These are phyloP conservation scores for Xiphophorus birchmanni DNA, from an alignment of 2,797 vertebrate genomes.

Conservation along the genomic window DNA sequence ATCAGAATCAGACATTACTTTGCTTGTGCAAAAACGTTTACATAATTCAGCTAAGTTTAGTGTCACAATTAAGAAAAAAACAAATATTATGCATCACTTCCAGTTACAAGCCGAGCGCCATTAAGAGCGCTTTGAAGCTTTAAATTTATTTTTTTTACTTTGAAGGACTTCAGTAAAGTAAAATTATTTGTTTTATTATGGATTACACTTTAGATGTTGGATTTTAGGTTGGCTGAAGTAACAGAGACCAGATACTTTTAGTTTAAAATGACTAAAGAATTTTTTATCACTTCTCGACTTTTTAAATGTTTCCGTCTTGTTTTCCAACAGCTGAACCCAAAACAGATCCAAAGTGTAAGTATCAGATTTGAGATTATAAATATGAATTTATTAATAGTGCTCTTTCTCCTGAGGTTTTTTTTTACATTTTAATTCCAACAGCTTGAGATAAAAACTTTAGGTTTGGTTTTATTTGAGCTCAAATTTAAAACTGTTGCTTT, in stretches of 20 bases:
- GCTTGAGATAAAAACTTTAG: background rate
- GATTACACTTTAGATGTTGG: background rate
- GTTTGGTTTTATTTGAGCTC: background rate
- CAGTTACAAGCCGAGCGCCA: too few relatives aligned
- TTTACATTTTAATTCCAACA: background rate
- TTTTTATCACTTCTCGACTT: background rate
- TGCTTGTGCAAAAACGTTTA: too few relatives aligned
- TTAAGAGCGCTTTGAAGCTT: too few relatives aligned
- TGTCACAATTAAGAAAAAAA: too few relatives aligned
- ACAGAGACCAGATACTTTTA: background rate
- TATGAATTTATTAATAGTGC: background rate
- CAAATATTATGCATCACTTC: too few relatives aligned
- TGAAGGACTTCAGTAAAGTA: background rate
- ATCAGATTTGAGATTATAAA: background rate
- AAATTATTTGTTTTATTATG: background rate
- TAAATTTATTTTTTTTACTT: background rate
- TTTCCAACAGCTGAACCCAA: accelerated
- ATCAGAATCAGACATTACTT: too few relatives aligned
- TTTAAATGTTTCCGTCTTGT: slow-evolving; percentile 7
- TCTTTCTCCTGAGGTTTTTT: background rate
- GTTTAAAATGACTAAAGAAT: background rate
- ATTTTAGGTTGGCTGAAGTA: background rate
- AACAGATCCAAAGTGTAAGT: slow-evolving; percentile 15
- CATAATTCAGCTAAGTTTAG: too few relatives aligned
- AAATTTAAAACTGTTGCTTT: background rate